Conservation (phyloP, 2,888 invertebrate species). For the Calameuta filiformis region DNA sequence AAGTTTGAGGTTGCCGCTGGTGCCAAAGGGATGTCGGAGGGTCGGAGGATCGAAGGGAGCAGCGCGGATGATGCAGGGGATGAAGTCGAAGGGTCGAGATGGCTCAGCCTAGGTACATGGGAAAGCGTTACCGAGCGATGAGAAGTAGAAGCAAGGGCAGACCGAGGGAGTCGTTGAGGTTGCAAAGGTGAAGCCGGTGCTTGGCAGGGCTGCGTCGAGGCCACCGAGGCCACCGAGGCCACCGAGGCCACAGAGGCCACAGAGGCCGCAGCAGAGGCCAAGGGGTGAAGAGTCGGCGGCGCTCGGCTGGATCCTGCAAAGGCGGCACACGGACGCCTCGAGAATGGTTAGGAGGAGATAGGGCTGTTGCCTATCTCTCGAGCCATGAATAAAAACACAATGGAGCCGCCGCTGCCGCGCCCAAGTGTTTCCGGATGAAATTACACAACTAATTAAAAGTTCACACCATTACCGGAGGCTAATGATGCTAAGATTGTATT, state of each 20-base stretch:
- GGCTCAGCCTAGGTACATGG: too few relatives aligned
- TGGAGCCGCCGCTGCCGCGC: conserved; percentile 46
- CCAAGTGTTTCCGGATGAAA: conserved; percentile 62
- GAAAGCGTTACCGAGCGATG: too few relatives aligned
- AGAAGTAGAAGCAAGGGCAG: conserved; percentile 1
- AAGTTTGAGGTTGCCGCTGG: conserved; percentile 35
- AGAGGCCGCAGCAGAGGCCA: neutral
- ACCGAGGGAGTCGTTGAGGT: neutral
- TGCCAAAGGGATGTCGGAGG: neutral
- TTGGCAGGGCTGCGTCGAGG: conserved; percentile 2
- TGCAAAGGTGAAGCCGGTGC: conserved; percentile 5
- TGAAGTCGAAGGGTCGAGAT: too few relatives aligned
- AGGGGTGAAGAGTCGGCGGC: neutral
- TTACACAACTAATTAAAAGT: conserved; percentile 65
- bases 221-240: neutral
- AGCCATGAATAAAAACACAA: conserved; percentile 60
- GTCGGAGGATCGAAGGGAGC: conserved; percentile 5
- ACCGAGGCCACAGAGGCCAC: neutral
- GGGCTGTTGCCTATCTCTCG: conserved; percentile 52
- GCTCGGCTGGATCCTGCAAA: neutral
- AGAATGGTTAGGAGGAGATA: conserved; percentile 39
- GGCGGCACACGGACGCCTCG: neutral
- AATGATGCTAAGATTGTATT: conserved; percentile 64
- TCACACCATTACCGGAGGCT: conserved; percentile 60
- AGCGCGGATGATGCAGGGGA: neutral